Conservation (phyloP, 1,140 invertebrate genomes). For the Polyergus mexicanus region DNA sequence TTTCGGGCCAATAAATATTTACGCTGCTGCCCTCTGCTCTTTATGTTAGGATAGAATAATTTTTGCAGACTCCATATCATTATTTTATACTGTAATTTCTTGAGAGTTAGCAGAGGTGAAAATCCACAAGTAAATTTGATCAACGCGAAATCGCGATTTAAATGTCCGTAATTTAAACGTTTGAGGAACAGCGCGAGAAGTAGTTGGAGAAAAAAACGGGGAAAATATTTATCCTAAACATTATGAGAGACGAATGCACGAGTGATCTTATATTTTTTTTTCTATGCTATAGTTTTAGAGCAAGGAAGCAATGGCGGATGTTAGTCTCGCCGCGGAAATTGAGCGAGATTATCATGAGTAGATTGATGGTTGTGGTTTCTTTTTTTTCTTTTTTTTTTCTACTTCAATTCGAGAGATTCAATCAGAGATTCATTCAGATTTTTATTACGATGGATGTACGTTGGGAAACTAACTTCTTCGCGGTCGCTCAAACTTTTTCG, state of each 20-base stretch:
- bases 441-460: conserved; percentile 58
- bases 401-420: conserved; percentile 42
- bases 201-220: background rate
- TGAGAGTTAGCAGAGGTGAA: conserved; percentile 13
- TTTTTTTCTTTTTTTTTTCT: background rate
- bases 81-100: conserved; percentile 1
- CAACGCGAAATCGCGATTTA: conserved; percentile 41
- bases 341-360: conserved; percentile 38
- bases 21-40: background rate
- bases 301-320: conserved; percentile 19
- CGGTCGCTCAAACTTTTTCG: conserved; percentile 46
- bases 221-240: conserved; percentile 25
- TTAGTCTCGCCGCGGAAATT: conserved; percentile 8
- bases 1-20: conserved; percentile 44
- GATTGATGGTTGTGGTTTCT: conserved; percentile 31
- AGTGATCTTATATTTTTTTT: conserved; percentile 1
- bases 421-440: too few species aligned
- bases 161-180: background rate
- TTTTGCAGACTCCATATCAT: conserved; percentile 10
- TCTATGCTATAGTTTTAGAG: conserved; percentile 16
- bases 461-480: conserved; percentile 45
- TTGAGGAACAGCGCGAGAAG: background rate
- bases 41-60: conserved; percentile 30
- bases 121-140: conserved; percentile 14
- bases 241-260: background rate